Evolutionary conservation across 2,797 vertebrate genomes (phyloP).

Genomic region (Cebuella pygmaea): DNA sequence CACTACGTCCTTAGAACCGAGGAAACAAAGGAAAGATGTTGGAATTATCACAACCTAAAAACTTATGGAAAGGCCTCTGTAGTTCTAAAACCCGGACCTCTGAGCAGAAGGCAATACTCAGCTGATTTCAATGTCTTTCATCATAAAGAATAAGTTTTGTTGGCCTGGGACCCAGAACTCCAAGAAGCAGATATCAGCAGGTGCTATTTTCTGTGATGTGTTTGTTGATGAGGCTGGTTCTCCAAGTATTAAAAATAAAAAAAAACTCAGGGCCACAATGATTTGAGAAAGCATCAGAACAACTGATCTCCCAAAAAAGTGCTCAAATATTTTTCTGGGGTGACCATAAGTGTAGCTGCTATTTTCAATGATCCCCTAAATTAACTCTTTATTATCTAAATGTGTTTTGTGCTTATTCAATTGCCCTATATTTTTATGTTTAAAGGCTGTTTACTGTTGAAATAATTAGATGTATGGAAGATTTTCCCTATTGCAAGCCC

Average conservation of each 20-base stretch:
- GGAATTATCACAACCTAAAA: neutral
- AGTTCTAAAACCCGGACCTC: neutral
- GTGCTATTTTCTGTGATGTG: neutral
- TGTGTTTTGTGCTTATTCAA: neutral
- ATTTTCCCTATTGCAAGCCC: neutral
- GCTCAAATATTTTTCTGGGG: neutral
- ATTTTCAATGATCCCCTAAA: neutral
- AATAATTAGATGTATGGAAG: neutral
- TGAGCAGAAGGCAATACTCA: neutral
- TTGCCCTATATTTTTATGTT: neutral
- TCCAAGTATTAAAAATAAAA: neutral
- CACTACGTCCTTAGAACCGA: neutral
- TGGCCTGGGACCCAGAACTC: neutral
- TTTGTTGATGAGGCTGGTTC: neutral
- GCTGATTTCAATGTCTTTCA: neutral
- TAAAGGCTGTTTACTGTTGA: slow-evolving; percentile 47
- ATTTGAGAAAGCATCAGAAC: neutral
- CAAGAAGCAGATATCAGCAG: neutral
- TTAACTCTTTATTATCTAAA: neutral
- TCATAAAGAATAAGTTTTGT: neutral
- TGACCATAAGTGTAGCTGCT: neutral
- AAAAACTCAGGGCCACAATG: neutral
- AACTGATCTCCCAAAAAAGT: neutral
- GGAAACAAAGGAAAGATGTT: neutral
- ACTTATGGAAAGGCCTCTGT: neutral